Base-by-base conservation (phyloP, 2,797 vertebrate genomes). In the Cryptoblepharus egeriae region DNA sequence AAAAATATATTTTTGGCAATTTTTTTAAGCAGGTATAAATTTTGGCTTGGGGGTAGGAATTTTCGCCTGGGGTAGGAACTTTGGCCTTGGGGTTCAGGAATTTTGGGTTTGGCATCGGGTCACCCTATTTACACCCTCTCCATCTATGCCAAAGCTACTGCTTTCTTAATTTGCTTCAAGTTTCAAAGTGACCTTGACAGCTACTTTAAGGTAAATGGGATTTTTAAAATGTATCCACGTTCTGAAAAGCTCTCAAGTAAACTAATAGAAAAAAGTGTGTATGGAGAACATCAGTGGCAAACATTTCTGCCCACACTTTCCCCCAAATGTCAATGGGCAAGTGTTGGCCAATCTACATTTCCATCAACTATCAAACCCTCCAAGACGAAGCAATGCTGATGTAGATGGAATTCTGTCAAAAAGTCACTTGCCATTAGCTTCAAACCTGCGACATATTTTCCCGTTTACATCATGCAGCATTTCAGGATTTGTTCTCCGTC, bases 351-450 rank as follows among this genome's bases (percentile, higher is more conserved):
- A 28, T 60, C 1, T 22, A 20, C 0, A 0, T 49, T 88, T 87
- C 75, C 74, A 68, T 76, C 84, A 35, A 20, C 60, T 81, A 42
- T 16, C 63, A 42, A 79, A 63, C 45, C 49, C 45, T 60, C 61
- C 16, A 3, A 71, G 30, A 1, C 6, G 32, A 74, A 73, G 42
- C 81, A 80, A 79, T 80, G 57, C 16, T 58, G 60, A 42, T 49
- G 75, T 28, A 28, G 65, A 71, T 73, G 71, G 77, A 74, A 79
- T 79, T 65, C 32, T 76, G 52, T 73, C 76, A 64, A 79, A 26
- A 87, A 89, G 63, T 30, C 60, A 2, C 78, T 86, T 92, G 79
- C 82, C n/a, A 7, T 83, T 82, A 74, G 26, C 45, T 57, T 83
- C 0, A 15, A 76, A 52, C 20, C 68, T 15, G n/a, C 22, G 0